These are phyloP conservation scores for Agrotis exclamationis DNA, from an alignment of 2,888 invertebrate genomes.

Conservation along the genomic window DNA sequence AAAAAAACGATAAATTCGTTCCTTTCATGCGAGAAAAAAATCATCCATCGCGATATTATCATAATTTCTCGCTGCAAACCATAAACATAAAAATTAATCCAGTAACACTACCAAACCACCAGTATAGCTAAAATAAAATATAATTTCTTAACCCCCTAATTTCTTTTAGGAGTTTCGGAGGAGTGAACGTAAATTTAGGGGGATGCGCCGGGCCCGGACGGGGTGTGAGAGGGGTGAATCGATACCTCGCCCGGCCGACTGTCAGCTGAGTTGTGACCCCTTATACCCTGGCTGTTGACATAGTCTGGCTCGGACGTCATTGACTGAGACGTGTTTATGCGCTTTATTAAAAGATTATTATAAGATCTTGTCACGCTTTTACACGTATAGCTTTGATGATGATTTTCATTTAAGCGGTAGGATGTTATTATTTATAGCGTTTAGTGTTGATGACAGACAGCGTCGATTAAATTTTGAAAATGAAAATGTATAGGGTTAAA, in stretches of 20 bases:
- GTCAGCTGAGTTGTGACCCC: constrained; percentile 68
- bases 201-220: constrained; percentile 26
- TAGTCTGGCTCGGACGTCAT: constrained; percentile 47
- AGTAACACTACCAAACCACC: not conserved
- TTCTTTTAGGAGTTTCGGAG: constrained; percentile 37
- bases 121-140: constrained; percentile 7
- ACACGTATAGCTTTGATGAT: constrained; percentile 19
- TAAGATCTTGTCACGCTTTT: constrained; percentile 19
- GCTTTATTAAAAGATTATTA: constrained; percentile 42
- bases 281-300: constrained; percentile 49
- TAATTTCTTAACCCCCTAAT: constrained; percentile 12
- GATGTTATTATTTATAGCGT: not conserved
- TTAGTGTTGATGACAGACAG: not conserved
- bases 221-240: constrained; percentile 60
- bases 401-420: not conserved
- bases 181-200: constrained; percentile 40
- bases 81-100: not conserved
- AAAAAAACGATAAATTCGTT: no score
- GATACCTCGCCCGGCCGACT: constrained; percentile 61
- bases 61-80: not conserved
- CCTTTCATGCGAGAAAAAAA: not conserved
- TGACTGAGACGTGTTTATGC: constrained; percentile 41
- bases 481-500: no score
- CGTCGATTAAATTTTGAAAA: not conserved
- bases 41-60: not conserved